These are phyloP conservation scores for Geotrupes spiniger DNA, from an alignment of 2,888 invertebrate genomes.

Conservation along the genomic window DNA sequence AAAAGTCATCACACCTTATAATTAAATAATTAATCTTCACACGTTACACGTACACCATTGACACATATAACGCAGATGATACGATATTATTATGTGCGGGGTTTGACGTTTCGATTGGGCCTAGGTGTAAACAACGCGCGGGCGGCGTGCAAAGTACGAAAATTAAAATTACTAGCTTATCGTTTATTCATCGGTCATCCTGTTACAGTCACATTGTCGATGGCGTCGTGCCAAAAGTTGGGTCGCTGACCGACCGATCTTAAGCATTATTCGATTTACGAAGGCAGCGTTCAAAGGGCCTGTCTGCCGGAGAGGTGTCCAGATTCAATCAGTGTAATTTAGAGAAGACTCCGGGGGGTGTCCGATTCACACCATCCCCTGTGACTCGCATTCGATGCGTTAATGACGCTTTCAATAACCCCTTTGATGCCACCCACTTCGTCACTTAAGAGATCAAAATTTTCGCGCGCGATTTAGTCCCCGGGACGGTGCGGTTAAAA, in stretches of 20 bases:
- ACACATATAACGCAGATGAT: no score
- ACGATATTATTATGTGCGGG: no score
- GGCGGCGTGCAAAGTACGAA: no score
- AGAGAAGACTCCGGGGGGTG: constrained; percentile 20
- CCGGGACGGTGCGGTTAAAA: no score
- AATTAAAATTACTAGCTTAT: no score
- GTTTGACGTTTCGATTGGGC: no score
- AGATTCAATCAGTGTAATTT: constrained; percentile 22
- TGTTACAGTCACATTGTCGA: constrained; percentile 19
- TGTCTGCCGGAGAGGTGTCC: constrained; percentile 14
- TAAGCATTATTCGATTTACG: constrained; percentile 10
- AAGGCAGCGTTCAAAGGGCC: constrained; percentile 6
- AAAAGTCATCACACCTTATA: no score
- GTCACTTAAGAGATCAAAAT: constrained; percentile 6
- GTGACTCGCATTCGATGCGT: constrained; percentile 21
- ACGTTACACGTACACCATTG: no score
- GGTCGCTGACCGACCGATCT: constrained; percentile 22
- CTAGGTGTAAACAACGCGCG: no score
- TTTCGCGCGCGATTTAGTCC: no score
- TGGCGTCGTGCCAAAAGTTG: constrained; percentile 24
- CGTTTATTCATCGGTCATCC: constrained; percentile 14
- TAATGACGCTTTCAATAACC: constrained; percentile 17
- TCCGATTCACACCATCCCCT: constrained; percentile 17
- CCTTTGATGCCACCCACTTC: constrained; percentile 16
- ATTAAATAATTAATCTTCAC: no score